Base-by-base conservation (phyloP, 2,888 invertebrate genomes). In the Archaeoteleia sp. region DNA sequence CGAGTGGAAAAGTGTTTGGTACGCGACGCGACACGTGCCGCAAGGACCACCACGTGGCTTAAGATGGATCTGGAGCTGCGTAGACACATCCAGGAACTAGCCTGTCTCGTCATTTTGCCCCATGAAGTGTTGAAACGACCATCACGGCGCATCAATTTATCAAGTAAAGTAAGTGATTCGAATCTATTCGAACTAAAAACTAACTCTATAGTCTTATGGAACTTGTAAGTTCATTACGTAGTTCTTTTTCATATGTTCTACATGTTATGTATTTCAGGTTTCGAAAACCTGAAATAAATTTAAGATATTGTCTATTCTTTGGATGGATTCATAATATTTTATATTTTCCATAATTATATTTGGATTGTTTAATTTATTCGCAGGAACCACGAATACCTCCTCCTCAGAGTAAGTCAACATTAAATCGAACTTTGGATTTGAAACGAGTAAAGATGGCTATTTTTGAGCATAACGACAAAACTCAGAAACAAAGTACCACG, bases 1-100 rank as follows among this genome's bases (percentile, higher is more conserved):
- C 89, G 91, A 35, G 88, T 92, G 20, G 93, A 94, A 78, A 90
- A 91, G 69, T 91, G 91, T 76, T 86, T 94, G 37, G 90, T 92
- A 5, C 87, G 91, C 13, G 92, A 93, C 77, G 92, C 93, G 12
- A 87, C 90, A 2, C 86, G 90, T 12, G 89, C 91, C 1, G 89
- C 90, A 73, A 87, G 91, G 20, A 89, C 90, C 6, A 88, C 89
- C 3, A 88, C 90, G 0, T 91, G 91, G 91, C 85, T 89, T 30
- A 87, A 90, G 74, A 88, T 91, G 88, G 91, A 91, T 61, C 80
- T 88, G 53, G 88, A 88, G 45, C 80, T 91, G 43, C 87, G 91
- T 58, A 88, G 89, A 66, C 88, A 90, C 74, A 90, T 91, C 49
- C 91, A 91, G 78, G 89, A 90, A 48, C 82, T 90, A 29, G 90